Evolutionary conservation across 1,140 invertebrate genomes (phyloP).

Genomic region (Drosophila watanabei): DNA sequence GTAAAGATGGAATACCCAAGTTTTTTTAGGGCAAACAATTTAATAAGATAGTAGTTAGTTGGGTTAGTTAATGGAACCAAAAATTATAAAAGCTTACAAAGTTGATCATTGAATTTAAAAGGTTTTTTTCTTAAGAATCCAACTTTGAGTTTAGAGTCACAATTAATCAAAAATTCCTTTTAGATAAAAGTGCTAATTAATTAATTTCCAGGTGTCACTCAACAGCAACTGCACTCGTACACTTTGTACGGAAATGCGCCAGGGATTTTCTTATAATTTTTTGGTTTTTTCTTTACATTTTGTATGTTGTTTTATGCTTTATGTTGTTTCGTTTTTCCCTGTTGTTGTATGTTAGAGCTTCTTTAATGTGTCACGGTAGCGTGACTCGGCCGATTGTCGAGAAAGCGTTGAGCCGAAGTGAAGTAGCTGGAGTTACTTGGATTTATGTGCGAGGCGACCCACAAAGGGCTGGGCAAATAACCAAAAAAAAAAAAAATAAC

Average conservation of each 20-base stretch:
- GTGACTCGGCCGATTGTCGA: slow-evolving; percentile 44
- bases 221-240: slow-evolving; percentile 4
- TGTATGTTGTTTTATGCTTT: background rate
- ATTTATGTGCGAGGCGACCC: slow-evolving; percentile 56
- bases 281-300: background rate
- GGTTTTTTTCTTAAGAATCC: background rate
- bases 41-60: background rate
- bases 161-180: background rate
- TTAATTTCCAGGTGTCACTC: slow-evolving; percentile 15
- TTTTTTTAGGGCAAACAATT: background rate
- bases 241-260: slow-evolving; percentile 19
- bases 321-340: background rate
- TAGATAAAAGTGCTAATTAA: slow-evolving; percentile 1
- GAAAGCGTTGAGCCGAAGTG: slow-evolving; percentile 45
- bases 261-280: background rate
- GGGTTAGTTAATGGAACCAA: no score
- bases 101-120: background rate
- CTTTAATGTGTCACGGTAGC: slow-evolving; percentile 56
- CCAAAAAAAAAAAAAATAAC: slow-evolving; percentile 20
- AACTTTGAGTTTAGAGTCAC: background rate
- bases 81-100: background rate
- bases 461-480: slow-evolving; percentile 25
- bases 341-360: slow-evolving; percentile 21
- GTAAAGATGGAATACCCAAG: background rate
- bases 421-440: slow-evolving; percentile 35